These are phyloP conservation scores for Tricholauxania praeusta DNA, from an alignment of 2,888 invertebrate genomes.

Conservation along the genomic window DNA sequence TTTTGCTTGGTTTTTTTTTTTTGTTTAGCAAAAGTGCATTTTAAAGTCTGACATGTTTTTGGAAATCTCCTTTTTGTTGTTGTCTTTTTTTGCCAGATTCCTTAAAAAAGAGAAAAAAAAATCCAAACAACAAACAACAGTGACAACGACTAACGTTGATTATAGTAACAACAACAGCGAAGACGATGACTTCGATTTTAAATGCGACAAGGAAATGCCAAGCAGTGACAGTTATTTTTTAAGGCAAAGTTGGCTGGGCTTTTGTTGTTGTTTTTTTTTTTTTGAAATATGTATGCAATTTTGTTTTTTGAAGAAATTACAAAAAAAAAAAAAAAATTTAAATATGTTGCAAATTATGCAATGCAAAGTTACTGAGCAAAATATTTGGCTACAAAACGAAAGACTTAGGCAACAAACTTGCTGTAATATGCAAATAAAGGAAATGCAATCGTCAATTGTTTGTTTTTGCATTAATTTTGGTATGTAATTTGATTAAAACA, in stretches of 20 bases:
- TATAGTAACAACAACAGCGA: conserved; percentile 2
- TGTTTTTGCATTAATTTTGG: not conserved
- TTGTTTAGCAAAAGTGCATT: conserved; percentile 1
- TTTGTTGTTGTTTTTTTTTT: not conserved
- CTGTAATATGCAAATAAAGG: not conserved
- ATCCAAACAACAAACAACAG: not conserved
- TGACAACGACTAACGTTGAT: too few species aligned
- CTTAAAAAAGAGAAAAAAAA: not conserved
- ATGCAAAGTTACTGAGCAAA: not conserved
- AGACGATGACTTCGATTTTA: conserved; percentile 13
- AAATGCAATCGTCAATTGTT: too few species aligned
- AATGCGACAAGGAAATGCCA: conserved; percentile 23
- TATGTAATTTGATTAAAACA: not conserved
- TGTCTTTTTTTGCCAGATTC: not conserved
- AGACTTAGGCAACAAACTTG: not conserved
- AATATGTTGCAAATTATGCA: too few species aligned
- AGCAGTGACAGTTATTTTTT: conserved; percentile 12
- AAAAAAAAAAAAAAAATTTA: too few species aligned
- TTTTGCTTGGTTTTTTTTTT: too few species aligned
- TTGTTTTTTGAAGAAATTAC: too few species aligned
- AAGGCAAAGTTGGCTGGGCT: not conserved
- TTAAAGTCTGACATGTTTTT: conserved; percentile 18
- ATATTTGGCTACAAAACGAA: not conserved
- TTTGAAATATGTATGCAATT: too few species aligned
- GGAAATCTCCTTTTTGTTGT: conserved; percentile 3